Conservation (phyloP, 2,888 invertebrate genomes). For the Spialia ferax region DNA sequence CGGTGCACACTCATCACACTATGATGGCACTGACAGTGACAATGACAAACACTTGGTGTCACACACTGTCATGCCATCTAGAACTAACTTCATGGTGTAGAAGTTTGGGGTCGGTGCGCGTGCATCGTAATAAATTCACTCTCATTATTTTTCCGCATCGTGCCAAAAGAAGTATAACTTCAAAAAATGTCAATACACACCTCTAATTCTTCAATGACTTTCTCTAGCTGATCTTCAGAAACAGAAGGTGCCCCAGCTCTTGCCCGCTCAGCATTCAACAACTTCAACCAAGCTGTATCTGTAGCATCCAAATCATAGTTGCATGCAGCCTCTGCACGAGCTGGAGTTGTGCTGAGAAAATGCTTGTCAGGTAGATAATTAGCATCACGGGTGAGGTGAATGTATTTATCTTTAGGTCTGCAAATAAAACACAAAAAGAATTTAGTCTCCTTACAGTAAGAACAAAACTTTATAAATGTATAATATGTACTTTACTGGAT, state of each 20-base stretch:
- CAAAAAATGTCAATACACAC: conserved; percentile 62
- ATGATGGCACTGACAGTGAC: no score
- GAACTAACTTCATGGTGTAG: no score
- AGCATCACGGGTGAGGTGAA: conserved; percentile 96
- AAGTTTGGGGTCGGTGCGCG: no score
- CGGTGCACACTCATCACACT: no score
- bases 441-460: background rate
- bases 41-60: no score
- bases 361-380: conserved; percentile 94
- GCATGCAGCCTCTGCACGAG: conserved; percentile 96
- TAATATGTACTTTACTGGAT: background rate
- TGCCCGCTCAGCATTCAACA: conserved; percentile 95
- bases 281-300: conserved; percentile 96
- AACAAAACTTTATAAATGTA: background rate
- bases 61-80: no score
- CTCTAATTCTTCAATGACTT: conserved; percentile 97
- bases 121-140: no score
- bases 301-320: conserved; percentile 98
- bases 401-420: conserved; percentile 97
- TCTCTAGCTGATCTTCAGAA: conserved; percentile 95
- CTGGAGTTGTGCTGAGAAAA: conserved; percentile 94
- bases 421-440: conserved; percentile 49
- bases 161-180: background rate
- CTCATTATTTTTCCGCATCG: no score
- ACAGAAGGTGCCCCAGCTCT: conserved; percentile 91